phyloP scores from a whole-genome alignment of 1,140 invertebrate genomes.

The Nephila pilipes region DNA sequence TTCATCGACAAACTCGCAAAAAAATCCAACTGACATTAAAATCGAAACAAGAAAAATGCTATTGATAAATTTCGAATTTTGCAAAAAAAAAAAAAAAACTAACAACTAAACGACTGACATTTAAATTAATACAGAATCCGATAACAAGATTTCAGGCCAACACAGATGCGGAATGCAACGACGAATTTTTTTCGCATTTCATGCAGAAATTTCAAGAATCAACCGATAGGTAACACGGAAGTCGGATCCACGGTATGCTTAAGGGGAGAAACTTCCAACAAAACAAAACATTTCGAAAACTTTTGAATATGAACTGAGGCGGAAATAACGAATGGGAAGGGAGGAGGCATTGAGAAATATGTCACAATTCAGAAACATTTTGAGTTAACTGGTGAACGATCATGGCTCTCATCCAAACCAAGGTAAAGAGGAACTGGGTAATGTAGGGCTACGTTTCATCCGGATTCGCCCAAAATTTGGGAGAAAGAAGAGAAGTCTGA shows the following conservation, averaged over 20 bases:
- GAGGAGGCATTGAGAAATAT: background rate
- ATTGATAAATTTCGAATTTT: too few species aligned
- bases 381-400: slow-evolving; percentile 21
- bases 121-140: too few species aligned
- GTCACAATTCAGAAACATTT: background rate
- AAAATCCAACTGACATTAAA: too few species aligned
- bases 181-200: too few species aligned
- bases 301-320: background rate
- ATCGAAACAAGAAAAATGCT: too few species aligned
- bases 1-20: too few species aligned
- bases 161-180: too few species aligned
- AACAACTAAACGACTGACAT: too few species aligned
- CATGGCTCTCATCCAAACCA: slow-evolving; percentile 20
- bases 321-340: background rate
- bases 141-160: too few species aligned
- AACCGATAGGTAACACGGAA: background rate
- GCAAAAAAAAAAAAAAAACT: too few species aligned
- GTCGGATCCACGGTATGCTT: background rate
- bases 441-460: slow-evolving; percentile 15
- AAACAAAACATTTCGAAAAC: too few species aligned
- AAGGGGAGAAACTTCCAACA: background rate
- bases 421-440: background rate
- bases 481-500: background rate
- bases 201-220: too few species aligned
- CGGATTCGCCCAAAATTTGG: slow-evolving; percentile 6